Base-by-base conservation (phyloP, 2,797 vertebrate genomes). In the Atherinosoma microstoma region DNA sequence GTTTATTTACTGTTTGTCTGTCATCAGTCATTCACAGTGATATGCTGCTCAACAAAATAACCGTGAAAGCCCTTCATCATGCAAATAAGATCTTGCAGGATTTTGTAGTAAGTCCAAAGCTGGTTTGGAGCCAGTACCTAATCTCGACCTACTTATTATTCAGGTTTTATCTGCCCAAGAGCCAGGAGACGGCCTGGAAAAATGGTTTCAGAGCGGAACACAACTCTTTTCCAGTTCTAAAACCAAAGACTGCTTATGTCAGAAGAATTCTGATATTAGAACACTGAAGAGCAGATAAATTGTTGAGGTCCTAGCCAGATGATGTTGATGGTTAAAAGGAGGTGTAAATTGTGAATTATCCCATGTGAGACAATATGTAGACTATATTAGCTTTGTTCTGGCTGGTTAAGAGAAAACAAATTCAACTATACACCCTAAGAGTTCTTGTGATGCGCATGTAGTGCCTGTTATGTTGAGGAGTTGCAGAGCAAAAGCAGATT, bases 71-170 rank as follows among this genome's bases (percentile, higher is more conserved):
- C 54, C 29, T 32, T 30, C 16, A 57, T 57, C 18, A 57, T 57
- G 30, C 54, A 57, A 57, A 57, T 57, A 20, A 57, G 54, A 57
- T 57, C 53, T 64, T 58, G 38, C 16, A 9, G 70, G 74, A 64
- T 80, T 79, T 11, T 47, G 18, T n/a, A 47, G 18, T 20, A 47
- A 47, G 7, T 47, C 45, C 45, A 47, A 47, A 47, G 18, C 45
- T 47, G 18, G 18, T 47, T n/a, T 47, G 45, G 45, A 47, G 45
- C 45, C 45, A 20, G 45, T 47, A n/a, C 15, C 5, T 20, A 45
- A 45, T 45, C 5, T 45, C 18, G 16, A 6, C 18, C 45, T n/a
- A 8, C 45, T 20, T 47, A n/a, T 47, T n/a, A 45, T 47, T 47
- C 8, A 18, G 45, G 45, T 47, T 47, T 47, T 47, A 47, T 47